Evolutionary conservation across 2,888 invertebrate genomes (phyloP).

Genomic region (Dasysyrphus tricinctus): DNA sequence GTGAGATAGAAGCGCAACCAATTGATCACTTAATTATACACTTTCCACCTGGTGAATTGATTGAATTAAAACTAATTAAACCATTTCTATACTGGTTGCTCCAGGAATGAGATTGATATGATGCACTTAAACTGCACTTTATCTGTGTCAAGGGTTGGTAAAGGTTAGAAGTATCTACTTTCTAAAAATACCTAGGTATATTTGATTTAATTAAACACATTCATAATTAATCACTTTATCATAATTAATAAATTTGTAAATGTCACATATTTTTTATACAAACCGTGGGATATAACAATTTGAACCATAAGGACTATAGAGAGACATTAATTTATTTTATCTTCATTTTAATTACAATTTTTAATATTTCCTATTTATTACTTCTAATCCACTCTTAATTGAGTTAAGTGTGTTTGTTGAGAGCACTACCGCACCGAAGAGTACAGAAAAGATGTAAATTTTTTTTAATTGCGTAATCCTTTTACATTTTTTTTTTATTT

Average conservation of each 20-base stretch:
- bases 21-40: conserved; percentile 26
- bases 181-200: background rate
- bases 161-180: background rate
- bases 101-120: conserved; percentile 53
- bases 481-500: conserved; percentile 45
- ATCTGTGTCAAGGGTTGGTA: conserved; percentile 2
- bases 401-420: conserved; percentile 34
- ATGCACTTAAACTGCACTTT: background rate
- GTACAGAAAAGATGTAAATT: conserved; percentile 40
- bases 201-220: background rate
- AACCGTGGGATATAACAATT: background rate
- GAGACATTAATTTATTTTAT: conserved; percentile 46
- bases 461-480: conserved; percentile 71
- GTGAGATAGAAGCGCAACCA: background rate
- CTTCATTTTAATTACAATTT: background rate
- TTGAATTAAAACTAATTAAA: conserved; percentile 52
- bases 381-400: conserved; percentile 52
- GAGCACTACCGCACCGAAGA: conserved; percentile 10
- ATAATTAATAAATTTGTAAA: background rate
- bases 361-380: background rate
- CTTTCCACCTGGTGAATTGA: conserved; percentile 31
- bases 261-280: conserved; percentile 7
- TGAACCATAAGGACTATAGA: conserved; percentile 37
- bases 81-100: conserved; percentile 37
- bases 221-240: background rate